phyloP scores from a whole-genome alignment of 2,113 vertebrate genomes.

The Turdus rufiventris region DNA sequence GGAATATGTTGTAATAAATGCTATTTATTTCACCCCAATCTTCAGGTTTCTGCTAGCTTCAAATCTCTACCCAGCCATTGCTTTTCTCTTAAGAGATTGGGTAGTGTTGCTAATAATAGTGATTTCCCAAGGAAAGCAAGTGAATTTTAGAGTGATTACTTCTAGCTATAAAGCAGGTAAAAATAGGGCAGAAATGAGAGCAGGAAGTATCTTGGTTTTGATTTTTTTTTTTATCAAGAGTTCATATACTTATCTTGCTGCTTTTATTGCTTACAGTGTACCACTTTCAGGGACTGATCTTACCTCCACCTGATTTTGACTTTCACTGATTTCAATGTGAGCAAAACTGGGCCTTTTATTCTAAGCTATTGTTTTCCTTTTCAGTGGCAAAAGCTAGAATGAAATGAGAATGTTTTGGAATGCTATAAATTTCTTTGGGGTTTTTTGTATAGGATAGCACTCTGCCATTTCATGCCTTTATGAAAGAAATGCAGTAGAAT shows the following conservation, averaged over 20 bases:
- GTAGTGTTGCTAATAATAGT: constrained; percentile 19
- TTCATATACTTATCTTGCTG: not conserved
- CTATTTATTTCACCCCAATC: constrained; percentile 36
- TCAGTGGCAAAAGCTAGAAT: not conserved
- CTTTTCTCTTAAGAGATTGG: constrained; percentile 37
- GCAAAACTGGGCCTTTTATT: constrained; percentile 9
- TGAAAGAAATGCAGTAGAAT: not conserved
- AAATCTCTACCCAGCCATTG: constrained; percentile 6
- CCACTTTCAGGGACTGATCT: not conserved
- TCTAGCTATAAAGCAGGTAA: constrained; percentile 1
- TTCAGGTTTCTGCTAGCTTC: constrained; percentile 51
- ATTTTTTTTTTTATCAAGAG: not conserved
- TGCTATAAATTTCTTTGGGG: not conserved
- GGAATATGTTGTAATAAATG: constrained; percentile 52
- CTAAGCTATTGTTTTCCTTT: not conserved
- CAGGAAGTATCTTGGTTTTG: not conserved
- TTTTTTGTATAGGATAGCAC: not conserved
- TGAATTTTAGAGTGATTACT: not conserved
- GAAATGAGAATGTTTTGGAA: not conserved
- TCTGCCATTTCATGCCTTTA: constrained; percentile 12
- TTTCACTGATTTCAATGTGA: not conserved
- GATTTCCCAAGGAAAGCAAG: not conserved
- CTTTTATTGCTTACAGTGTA: not conserved
- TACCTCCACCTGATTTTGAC: not conserved
- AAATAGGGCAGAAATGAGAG: constrained; percentile 33